phyloP scores from a whole-genome alignment of 2,797 vertebrate species.

The Onychomys arenicola region DNA sequence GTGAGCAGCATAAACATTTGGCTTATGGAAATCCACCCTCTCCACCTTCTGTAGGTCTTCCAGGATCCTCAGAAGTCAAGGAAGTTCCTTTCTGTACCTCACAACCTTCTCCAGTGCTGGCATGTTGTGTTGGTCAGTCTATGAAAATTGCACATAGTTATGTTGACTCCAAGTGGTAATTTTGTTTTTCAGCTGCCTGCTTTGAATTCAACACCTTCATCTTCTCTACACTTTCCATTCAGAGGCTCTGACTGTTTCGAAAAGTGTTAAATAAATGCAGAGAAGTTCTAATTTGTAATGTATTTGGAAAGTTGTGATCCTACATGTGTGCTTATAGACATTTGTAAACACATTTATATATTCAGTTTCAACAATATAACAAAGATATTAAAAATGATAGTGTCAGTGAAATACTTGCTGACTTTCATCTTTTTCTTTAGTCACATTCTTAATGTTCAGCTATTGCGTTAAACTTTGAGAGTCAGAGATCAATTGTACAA shows the following conservation, averaged over 20 bases:
- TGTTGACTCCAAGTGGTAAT: too few relatives aligned
- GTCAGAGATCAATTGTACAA: neutral
- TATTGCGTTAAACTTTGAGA: neutral
- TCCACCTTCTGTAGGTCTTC: rapidly evolving
- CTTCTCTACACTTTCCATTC: neutral
- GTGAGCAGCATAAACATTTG: neutral
- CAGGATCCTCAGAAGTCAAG: neutral
- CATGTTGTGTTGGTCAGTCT: neutral
- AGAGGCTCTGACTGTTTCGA: neutral
- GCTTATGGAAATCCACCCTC: neutral
- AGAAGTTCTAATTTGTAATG: neutral
- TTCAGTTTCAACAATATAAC: neutral
- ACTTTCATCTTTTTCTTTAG: neutral
- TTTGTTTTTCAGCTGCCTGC: neutral
- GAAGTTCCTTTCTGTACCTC: neutral
- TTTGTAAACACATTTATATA: neutral
- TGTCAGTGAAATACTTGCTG: neutral
- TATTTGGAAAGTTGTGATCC: neutral
- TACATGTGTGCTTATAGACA: too few relatives aligned
- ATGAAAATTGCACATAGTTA: neutral
- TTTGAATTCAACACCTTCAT: too few relatives aligned
- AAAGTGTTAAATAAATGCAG: neutral
- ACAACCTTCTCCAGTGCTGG: neutral
- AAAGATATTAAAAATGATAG: neutral
- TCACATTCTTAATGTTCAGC: neutral